Evolutionary conservation across 2,888 invertebrate genomes (phyloP).

Genomic region (Ennomos fuscantarius): DNA sequence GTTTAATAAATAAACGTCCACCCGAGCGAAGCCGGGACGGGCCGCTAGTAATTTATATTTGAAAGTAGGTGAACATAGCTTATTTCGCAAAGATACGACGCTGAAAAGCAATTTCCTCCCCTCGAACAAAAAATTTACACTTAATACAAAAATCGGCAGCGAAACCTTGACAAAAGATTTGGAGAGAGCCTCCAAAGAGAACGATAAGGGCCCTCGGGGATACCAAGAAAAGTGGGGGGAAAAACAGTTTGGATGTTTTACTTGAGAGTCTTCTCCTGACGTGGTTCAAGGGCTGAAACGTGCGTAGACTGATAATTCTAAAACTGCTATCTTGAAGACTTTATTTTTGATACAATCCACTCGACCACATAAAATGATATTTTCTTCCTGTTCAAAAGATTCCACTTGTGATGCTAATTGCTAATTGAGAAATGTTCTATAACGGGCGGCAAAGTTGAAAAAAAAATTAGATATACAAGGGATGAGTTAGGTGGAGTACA

Average conservation of each 20-base stretch:
- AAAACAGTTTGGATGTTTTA: constrained; percentile 18
- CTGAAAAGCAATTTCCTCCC: constrained; percentile 21
- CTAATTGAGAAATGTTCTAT: too few species aligned
- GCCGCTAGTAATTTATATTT: too few species aligned
- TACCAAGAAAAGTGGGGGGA: constrained; percentile 2
- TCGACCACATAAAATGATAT: too few species aligned
- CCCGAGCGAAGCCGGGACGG: too few species aligned
- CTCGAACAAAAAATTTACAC: constrained; percentile 9
- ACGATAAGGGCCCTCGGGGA: constrained; percentile 8
- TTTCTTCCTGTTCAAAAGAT: too few species aligned
- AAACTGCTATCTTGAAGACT: too few species aligned
- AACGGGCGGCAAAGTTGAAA: too few species aligned
- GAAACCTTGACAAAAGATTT: constrained; percentile 24
- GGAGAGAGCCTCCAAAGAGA: constrained; percentile 17
- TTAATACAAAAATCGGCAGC: constrained; percentile 21
- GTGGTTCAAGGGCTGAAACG: constrained; percentile 27
- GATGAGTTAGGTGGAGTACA: too few species aligned
- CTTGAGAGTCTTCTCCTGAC: constrained; percentile 10
- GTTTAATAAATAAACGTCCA: too few species aligned
- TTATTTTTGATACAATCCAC: too few species aligned
- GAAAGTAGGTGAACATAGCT: not conserved
- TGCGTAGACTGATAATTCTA: constrained; percentile 15
- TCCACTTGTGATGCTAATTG: too few species aligned
- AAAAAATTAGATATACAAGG: too few species aligned
- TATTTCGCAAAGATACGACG: constrained; percentile 14